Evolutionary conservation across 1,140 invertebrate species (phyloP).

Genomic region (Bicyclus anynana): DNA sequence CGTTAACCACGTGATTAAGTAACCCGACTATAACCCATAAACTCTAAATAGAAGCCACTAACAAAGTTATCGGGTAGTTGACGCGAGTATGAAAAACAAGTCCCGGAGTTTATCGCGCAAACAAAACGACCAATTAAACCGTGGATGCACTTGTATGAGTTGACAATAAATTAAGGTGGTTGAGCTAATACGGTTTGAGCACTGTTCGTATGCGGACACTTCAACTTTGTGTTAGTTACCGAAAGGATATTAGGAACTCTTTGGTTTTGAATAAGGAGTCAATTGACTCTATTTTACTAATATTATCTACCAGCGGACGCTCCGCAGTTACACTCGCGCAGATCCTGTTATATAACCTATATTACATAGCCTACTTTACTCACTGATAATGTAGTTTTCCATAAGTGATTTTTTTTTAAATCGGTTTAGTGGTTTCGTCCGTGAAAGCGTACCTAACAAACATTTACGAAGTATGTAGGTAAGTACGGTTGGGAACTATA

Average conservation of each 20-base stretch:
- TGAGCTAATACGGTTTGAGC: slow-evolving; percentile 25
- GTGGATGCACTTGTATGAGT: slow-evolving; percentile 31
- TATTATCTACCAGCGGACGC: too few relatives aligned
- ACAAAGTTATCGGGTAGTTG: slow-evolving; percentile 1
- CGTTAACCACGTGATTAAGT: too few relatives aligned
- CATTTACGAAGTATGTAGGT: too few relatives aligned
- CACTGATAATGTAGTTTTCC: too few relatives aligned
- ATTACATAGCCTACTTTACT: too few relatives aligned
- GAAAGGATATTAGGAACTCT: background rate
- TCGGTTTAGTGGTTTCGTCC: too few relatives aligned
- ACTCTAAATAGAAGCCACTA: background rate
- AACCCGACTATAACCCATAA: background rate
- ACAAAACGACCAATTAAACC: slow-evolving; percentile 27
- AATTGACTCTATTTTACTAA: too few relatives aligned
- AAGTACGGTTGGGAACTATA: too few relatives aligned
- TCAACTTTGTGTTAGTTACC: background rate
- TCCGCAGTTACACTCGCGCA: too few relatives aligned
- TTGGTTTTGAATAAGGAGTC: background rate
- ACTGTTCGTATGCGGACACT: background rate
- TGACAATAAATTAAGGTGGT: slow-evolving; percentile 40
- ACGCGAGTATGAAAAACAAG: slow-evolving; percentile 4
- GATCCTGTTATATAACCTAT: too few relatives aligned
- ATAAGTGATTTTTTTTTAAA: too few relatives aligned
- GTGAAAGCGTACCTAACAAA: too few relatives aligned
- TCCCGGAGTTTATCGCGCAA: slow-evolving; percentile 1